phyloP scores from a whole-genome alignment of 2,888 invertebrate species.

The Chironomus tentans region DNA sequence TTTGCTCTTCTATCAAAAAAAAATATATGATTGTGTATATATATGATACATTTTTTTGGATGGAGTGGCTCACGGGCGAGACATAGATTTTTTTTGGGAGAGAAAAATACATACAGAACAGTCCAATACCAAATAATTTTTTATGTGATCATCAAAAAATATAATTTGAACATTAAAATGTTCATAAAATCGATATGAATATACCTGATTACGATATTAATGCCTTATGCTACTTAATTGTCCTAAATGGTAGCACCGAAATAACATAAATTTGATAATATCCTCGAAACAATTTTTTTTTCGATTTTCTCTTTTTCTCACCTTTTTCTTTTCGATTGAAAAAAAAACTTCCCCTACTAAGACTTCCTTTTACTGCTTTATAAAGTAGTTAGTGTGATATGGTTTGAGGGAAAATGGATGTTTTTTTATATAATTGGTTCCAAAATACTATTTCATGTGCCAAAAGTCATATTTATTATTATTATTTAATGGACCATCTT shows the following conservation, averaged over 20 bases:
- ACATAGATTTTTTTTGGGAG: background rate
- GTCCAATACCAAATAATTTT: too few species aligned
- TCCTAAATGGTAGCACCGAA: background rate
- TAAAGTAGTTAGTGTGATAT: background rate
- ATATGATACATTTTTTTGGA: too few species aligned
- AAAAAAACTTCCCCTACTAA: background rate
- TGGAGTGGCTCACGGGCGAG: background rate
- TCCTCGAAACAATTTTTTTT: background rate
- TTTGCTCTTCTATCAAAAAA: too few species aligned
- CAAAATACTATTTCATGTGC: background rate
- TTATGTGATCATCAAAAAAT: too few species aligned
- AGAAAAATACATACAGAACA: too few species aligned
- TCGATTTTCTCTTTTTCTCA: background rate
- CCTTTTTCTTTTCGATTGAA: background rate
- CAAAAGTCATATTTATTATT: background rate
- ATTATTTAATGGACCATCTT: conserved; percentile 6
- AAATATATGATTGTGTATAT: too few species aligned
- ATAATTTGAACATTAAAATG: too few species aligned
- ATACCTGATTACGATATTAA: background rate
- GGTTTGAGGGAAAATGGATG: background rate
- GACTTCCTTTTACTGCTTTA: background rate
- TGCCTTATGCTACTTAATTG: background rate
- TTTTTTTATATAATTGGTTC: background rate
- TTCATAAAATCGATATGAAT: too few species aligned
- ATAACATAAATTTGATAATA: background rate